These are phyloP conservation scores for Calameuta filiformis DNA, from an alignment of 2,888 invertebrate genomes.

Conservation along the genomic window DNA sequence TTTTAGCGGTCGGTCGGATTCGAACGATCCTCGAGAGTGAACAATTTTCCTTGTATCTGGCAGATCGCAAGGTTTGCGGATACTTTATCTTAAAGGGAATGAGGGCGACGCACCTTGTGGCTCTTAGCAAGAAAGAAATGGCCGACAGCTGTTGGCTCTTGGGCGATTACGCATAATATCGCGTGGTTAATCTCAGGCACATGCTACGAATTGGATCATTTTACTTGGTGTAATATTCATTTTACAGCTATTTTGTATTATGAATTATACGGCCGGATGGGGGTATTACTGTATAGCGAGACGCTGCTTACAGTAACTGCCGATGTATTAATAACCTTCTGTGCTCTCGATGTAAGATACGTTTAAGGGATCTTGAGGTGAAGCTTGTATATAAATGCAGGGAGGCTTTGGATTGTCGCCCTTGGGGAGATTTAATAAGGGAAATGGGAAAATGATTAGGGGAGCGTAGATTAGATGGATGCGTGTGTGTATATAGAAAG, in stretches of 20 bases:
- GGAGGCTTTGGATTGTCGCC: not conserved
- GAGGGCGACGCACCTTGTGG: not conserved
- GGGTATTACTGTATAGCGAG: not conserved
- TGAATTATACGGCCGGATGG: not conserved
- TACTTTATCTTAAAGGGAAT: not conserved
- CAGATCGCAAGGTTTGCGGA: not conserved
- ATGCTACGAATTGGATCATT: conserved; percentile 54
- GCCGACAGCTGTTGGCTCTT: conserved; percentile 45
- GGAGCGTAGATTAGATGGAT: not conserved
- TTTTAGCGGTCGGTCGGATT: conserved; percentile 19
- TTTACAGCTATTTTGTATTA: conserved; percentile 24
- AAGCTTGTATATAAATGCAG: not conserved
- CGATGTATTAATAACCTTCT: conserved; percentile 3
- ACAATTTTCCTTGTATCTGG: not conserved
- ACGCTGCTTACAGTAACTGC: conserved; percentile 1
- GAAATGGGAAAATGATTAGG: not conserved
- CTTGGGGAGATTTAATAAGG: not conserved
- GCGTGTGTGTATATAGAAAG: not conserved
- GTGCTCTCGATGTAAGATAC: not conserved
- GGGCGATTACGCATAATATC: conserved; percentile 60
- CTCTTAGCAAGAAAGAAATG: conserved; percentile 33
- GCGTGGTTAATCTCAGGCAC: conserved; percentile 48
- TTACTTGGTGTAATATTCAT: conserved; percentile 42
- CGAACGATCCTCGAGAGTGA: conserved; percentile 12
- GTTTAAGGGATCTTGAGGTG: not conserved